Conservation (phyloP, 35 echinoderm and acorn worm species). For the Patiria miniata region DNA sequence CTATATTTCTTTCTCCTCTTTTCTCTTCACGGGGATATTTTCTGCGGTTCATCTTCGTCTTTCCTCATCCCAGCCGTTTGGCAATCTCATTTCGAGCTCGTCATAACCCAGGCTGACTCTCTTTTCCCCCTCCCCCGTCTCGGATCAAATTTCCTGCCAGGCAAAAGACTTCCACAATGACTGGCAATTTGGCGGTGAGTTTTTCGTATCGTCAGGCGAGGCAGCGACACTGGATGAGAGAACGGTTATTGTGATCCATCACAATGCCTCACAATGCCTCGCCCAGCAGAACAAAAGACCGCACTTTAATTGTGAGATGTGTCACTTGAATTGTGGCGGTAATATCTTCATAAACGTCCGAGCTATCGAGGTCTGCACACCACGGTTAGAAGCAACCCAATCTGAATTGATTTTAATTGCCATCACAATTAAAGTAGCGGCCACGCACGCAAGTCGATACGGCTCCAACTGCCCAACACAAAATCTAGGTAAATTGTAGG, state of each 20-base stretch:
- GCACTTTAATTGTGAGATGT: conserved; percentile 23
- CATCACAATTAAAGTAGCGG: neutral
- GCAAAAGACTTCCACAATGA: conserved; percentile 14
- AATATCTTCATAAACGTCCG: conserved; percentile 21
- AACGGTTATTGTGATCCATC: neutral
- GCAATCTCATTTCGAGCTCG: neutral
- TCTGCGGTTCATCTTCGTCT: neutral
- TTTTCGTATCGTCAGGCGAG: neutral
- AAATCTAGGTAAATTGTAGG: too few relatives aligned
- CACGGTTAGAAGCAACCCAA: neutral
- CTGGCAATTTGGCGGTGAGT: conserved; percentile 3
- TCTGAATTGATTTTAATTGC: conserved; percentile 10
- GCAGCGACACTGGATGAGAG: neutral
- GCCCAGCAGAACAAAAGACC: conserved; percentile 5
- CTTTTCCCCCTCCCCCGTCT: neutral
- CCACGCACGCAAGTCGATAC: too few relatives aligned
- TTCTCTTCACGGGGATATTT: neutral
- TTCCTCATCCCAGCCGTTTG: neutral
- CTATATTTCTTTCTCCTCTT: neutral
- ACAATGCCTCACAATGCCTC: neutral
- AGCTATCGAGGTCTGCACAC: neutral
- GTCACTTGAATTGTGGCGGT: neutral
- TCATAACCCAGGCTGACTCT: neutral
- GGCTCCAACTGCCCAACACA: too few relatives aligned
- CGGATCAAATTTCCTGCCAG: conserved; percentile 12